Base-by-base conservation (phyloP, 2,797 vertebrate species). In the Australoheros facetus region DNA sequence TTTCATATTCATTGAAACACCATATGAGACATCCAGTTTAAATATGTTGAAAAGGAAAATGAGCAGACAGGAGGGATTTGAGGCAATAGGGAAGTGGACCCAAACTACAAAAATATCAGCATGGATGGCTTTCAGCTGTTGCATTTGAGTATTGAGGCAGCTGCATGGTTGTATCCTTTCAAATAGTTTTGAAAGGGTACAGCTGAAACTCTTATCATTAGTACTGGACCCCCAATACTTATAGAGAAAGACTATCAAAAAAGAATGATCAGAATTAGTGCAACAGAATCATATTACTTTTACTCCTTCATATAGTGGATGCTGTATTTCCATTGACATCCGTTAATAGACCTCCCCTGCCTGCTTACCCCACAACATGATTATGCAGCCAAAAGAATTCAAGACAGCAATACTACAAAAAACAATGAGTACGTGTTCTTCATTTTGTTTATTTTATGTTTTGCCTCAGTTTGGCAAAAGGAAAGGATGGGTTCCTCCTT, bases 1-100 rank as follows among this genome's bases (percentile, higher is more conserved):
- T 88, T 92, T 89, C 69, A 78, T 90, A 91, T 88, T 89, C 84
- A 88, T 75, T 83, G 82, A 86, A 89, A 88, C 2, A 2, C 70
- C 71, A 81, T 83, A 85, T 60, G 76, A 89, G 86, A 79, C 70
- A 62, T 77, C 82, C 54, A 78, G 80, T 87, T 87, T 89, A 55
- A 88, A 77, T 82, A 76, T 76, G 60, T 73, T 85, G 74, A 72
- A 86, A 84, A 58, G 55, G 32, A 71, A 51, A 59, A 77, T 51
- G 37, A 76, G 60, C 28, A n/a, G 71, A 64, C 48, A 34, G 56
- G 32, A 71, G 30, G 48, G 30, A 71, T 55, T 7, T 14, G n/a
- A 78, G 71, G 53, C n/a, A 0, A 48, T 0, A 4, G 30, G 39
- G 60, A 84, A 71, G 80, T 51, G 74, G 62, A 82, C 39, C 28